Evolutionary conservation across 2,888 invertebrate genomes (phyloP).

Genomic region (Hyles lineata): DNA sequence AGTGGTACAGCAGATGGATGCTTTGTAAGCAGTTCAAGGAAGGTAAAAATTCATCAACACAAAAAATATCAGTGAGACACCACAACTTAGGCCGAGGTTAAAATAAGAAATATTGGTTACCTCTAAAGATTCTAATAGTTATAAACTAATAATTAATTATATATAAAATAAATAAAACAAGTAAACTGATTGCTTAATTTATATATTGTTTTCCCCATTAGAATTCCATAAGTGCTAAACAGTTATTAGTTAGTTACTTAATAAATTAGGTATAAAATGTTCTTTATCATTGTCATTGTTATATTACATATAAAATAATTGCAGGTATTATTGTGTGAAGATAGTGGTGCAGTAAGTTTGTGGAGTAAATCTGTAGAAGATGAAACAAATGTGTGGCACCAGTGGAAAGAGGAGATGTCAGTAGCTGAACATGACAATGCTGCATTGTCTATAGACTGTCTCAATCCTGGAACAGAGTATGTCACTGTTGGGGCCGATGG

Average conservation of each 20-base stretch:
- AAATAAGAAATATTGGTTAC: background rate
- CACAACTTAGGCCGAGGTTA: no score
- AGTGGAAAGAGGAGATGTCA: slow-evolving; percentile 66
- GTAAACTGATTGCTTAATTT: no score
- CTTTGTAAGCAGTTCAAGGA: slow-evolving; percentile 67
- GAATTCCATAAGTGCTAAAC: no score
- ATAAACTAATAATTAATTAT: no score
- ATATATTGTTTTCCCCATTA: no score
- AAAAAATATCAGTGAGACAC: no score
- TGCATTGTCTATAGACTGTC: slow-evolving; percentile 66
- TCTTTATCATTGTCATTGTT: no score
- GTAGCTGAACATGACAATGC: slow-evolving; percentile 76
- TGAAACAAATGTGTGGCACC: slow-evolving; percentile 57
- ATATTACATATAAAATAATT: background rate
- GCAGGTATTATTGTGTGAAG: slow-evolving; percentile 78
- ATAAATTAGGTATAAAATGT: no score
- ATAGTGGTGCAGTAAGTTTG: slow-evolving; percentile 72
- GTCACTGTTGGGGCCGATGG: slow-evolving; percentile 78
- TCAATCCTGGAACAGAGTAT: slow-evolving; percentile 65
- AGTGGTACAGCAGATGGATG: slow-evolving; percentile 77
- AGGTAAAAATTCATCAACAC: slow-evolving; percentile 52
- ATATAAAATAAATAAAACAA: no score
- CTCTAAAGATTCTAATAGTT: background rate
- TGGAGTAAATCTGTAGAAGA: slow-evolving; percentile 62
- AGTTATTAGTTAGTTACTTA: no score